A percentile compares a stretch with the other conserved stretches of the same genome.
These are phyloP conservation scores for Sarcophaga caerulescens DNA, from an alignment of 2,888 invertebrate genomes.

Conservation along the genomic window DNA sequence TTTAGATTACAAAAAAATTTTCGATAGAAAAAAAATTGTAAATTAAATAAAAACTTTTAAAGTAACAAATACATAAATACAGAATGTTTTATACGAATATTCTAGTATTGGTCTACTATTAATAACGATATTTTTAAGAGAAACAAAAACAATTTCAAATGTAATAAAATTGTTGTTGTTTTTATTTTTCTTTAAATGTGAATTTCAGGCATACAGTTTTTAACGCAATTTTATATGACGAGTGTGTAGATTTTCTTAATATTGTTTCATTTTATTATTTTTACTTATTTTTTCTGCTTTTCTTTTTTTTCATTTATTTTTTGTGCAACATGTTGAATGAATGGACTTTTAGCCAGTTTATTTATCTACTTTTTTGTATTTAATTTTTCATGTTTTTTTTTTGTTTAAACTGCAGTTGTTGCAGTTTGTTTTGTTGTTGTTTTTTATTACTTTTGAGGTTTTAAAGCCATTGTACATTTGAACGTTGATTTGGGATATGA, in stretches of 20 bases:
- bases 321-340: conserved; percentile 68
- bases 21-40: too few relatives aligned
- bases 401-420: conserved; percentile 39
- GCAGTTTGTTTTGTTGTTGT: conserved; percentile 5
- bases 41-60: too few relatives aligned
- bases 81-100: too few relatives aligned
- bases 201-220: conserved; percentile 49
- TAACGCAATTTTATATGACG: conserved; percentile 62
- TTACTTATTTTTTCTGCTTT: neutral
- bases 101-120: conserved; percentile 25
- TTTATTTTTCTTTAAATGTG: conserved; percentile 22
- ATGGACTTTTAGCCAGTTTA: conserved; percentile 65
- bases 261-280: conserved; percentile 25
- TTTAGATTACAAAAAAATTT: too few relatives aligned
- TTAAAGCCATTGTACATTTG: conserved; percentile 36
- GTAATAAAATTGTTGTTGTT: conserved; percentile 12
- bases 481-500: conserved; percentile 48
- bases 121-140: conserved; percentile 17
- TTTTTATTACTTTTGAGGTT: neutral
- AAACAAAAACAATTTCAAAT: conserved; percentile 22
- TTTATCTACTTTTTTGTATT: conserved; percentile 28
- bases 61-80: too few relatives aligned
- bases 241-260: conserved; percentile 17
- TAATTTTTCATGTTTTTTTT: conserved; percentile 29
- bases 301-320: neutral